A percentile compares a stretch with the other conserved stretches of the same genome.
These are phyloP conservation scores for Ailurus styani DNA, from an alignment of 2,113 vertebrate species.

Conservation along the genomic window DNA sequence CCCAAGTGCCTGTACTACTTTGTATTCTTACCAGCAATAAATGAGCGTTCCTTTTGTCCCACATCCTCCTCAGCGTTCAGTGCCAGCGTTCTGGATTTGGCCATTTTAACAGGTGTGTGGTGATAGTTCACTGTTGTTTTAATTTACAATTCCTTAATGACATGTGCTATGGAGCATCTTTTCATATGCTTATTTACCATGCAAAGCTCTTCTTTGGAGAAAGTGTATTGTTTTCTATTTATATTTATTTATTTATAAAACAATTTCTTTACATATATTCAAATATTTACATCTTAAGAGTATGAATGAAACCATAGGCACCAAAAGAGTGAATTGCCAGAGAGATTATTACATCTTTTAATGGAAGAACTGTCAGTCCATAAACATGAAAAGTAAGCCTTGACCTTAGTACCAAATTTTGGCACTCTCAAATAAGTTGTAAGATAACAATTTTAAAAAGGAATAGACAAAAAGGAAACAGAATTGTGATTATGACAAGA, in stretches of 20 bases:
- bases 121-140: background rate
- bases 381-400: background rate
- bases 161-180: background rate
- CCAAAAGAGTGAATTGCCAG: background rate
- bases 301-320: background rate
- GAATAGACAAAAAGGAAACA: background rate
- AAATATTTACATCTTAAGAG: background rate
- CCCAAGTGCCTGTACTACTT: background rate
- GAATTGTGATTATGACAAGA: background rate
- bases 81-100: background rate
- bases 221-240: background rate
- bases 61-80: background rate
- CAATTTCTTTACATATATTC: background rate
- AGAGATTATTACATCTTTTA: background rate
- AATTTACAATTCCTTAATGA: background rate
- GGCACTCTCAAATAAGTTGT: background rate
- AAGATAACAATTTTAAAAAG: background rate
- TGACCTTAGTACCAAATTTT: background rate
- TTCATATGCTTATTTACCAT: background rate
- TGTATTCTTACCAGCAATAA: background rate
- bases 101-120: background rate
- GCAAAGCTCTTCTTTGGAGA: background rate
- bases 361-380: background rate
- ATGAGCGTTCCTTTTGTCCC: background rate
- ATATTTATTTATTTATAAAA: background rate